Base-by-base conservation (phyloP, 1,140 invertebrate genomes). In the Fragariocoptes setiger region DNA sequence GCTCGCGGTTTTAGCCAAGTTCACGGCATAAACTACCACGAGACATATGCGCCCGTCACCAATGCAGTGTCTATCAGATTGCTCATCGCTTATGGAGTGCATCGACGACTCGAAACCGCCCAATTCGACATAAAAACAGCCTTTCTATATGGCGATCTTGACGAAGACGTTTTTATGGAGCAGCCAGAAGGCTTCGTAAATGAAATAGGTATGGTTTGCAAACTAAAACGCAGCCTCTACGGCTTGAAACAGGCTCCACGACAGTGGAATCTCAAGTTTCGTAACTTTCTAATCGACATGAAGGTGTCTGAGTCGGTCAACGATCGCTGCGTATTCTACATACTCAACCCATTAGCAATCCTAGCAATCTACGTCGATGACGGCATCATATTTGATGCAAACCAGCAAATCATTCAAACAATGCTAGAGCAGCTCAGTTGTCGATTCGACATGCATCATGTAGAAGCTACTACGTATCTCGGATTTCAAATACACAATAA, bases 241-340 rank as follows among this genome's bases (percentile, higher is more conserved):
- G 54, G 54, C 4, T 42, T 62, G 14, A 57, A 60, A 42, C 55
- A 64, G 44, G 53, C 55, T 19, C 51, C 54, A 19, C 44, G 52
- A 18, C 51, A 49, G 14, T 62, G 55, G 55, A 54, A 60, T 46
- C 50, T 53, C n/a, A 53, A 43, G 20, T 36, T 50, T n/a, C n/a
- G 14, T 15, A 16, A 22, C 8, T 45, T 42, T 35, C 19, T 47
- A 4, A 21, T 15, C 4, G 17, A 4, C 18, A 31, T 40, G 40
- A 37, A 18, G 3, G 37, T 47, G 3, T 21, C 50, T 54, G n/a
- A n/a, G n/a, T n/a, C n/a, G n/a, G 25, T 31, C 25, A 31, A 8
- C n/a, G 25, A 31, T 31, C 25, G n/a, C 25, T 38, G 16, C 15
- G 16, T 38, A 8, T 17, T 8, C 15, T 38, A 8, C 37, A 38